phyloP scores from a whole-genome alignment of 1,140 invertebrate species.

The Rhynchophorus ferrugineus region DNA sequence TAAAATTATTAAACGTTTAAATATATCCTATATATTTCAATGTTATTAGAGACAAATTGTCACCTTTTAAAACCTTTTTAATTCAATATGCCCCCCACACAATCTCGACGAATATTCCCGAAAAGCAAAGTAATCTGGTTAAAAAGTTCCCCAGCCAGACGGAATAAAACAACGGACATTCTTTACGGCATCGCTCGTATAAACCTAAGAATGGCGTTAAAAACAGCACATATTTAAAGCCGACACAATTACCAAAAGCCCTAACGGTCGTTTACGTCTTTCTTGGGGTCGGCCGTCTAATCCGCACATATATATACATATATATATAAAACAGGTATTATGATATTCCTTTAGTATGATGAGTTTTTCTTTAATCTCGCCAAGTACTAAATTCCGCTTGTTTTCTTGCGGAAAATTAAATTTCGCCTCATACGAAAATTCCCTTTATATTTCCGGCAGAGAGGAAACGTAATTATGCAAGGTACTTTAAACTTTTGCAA shows the following conservation, averaged over 20 bases:
- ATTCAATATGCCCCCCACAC: no score
- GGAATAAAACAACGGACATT: not conserved
- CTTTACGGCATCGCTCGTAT: not conserved
- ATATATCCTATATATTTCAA: no score
- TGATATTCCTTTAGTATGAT: slow-evolving; percentile 30
- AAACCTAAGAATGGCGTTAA: not conserved
- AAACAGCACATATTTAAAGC: slow-evolving; percentile 7
- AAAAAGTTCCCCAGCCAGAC: not conserved
- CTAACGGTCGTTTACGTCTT: slow-evolving; percentile 11
- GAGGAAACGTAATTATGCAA: slow-evolving; percentile 8
- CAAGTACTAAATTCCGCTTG: slow-evolving; percentile 29
- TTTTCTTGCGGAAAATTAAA: slow-evolving; percentile 31
- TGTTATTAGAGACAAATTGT: no score
- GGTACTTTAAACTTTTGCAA: slow-evolving; percentile 11
- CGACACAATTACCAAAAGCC: slow-evolving; percentile 14
- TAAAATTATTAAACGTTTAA: no score
- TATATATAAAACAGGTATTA: slow-evolving; percentile 29
- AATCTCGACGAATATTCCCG: no score
- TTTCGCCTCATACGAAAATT: slow-evolving; percentile 20
- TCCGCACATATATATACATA: slow-evolving; percentile 25
- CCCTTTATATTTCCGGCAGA: slow-evolving; percentile 9
- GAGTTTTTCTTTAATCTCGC: slow-evolving; percentile 33
- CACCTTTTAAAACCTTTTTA: no score
- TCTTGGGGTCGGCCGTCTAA: slow-evolving; percentile 9
- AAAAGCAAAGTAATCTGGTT: not conserved